Conservation (phyloP, 2,797 vertebrate genomes). For the Synaphobranchus kaupii region DNA sequence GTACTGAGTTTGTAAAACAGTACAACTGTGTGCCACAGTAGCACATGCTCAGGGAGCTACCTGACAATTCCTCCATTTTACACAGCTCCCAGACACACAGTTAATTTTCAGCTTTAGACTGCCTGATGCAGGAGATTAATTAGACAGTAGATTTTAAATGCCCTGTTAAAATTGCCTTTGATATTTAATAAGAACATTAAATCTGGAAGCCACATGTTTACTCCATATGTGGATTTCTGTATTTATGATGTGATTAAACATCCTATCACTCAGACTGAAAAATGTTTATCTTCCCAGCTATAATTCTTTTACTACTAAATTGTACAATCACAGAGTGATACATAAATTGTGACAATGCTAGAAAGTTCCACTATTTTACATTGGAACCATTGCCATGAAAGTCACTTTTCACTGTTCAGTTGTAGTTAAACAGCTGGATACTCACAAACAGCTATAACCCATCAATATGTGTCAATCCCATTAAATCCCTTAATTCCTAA, state of each 20-base stretch:
- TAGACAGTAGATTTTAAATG: neutral
- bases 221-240: neutral
- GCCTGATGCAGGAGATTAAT: neutral
- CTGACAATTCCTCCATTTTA: constrained; percentile 32
- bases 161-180: neutral
- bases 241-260: no score
- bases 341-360: neutral
- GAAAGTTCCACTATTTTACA: neutral
- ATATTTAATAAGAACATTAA: neutral
- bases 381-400: neutral
- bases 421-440: neutral
- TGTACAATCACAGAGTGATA: neutral
- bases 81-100: neutral
- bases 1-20: neutral
- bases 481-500: neutral
- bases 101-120: neutral
- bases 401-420: neutral
- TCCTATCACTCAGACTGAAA: neutral
- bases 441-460: neutral
- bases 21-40: neutral
- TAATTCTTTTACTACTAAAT: neutral
- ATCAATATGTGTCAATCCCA: neutral
- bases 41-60: neutral
- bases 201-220: neutral
- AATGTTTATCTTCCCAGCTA: neutral